Evolutionary conservation across 2,888 invertebrate species (phyloP).

Genomic region (Sialis lutaria): DNA sequence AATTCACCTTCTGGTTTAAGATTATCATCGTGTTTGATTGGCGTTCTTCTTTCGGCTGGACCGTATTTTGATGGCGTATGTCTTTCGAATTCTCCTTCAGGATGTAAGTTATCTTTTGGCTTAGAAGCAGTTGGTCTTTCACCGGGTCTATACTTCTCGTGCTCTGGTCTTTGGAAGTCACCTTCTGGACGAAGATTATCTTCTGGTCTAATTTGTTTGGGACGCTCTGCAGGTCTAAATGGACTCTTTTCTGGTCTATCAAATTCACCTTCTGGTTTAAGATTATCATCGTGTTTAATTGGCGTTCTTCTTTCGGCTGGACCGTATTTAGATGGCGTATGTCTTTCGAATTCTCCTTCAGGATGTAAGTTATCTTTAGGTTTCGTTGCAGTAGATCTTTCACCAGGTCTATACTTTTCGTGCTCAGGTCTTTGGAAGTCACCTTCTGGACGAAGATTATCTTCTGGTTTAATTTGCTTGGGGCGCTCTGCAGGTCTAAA

Average conservation of each 20-base stretch:
- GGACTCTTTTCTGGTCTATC: slow-evolving; percentile 16
- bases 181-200: slow-evolving; percentile 38
- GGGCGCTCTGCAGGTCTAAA: slow-evolving; percentile 20
- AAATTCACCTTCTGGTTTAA: slow-evolving; percentile 27
- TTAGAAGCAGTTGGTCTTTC: slow-evolving; percentile 22
- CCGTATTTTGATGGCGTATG: slow-evolving; percentile 18
- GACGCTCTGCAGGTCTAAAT: slow-evolving; percentile 15
- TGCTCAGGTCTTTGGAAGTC: slow-evolving; percentile 29
- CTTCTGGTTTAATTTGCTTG: slow-evolving; percentile 18
- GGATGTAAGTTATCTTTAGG: slow-evolving; percentile 29
- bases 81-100: slow-evolving; percentile 28
- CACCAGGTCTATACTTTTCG: slow-evolving; percentile 25
- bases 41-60: slow-evolving; percentile 25
- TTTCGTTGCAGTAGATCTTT: slow-evolving; percentile 22
- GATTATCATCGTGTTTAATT: slow-evolving; percentile 30
- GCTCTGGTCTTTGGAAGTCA: slow-evolving; percentile 25
- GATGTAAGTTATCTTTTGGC: slow-evolving; percentile 30
- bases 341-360: slow-evolving; percentile 30
- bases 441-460: slow-evolving; percentile 25
- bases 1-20: slow-evolving; percentile 35
- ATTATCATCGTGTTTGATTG: slow-evolving; percentile 34
- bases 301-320: slow-evolving; percentile 21
- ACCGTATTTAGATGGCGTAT: slow-evolving; percentile 15
- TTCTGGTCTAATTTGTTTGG: slow-evolving; percentile 27
- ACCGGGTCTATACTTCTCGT: slow-evolving; percentile 23